Evolutionary conservation across 1,140 invertebrate genomes (phyloP), one percentile per base, ranked within the genome.

Genomic region (Pogonus chalceus): DNA sequence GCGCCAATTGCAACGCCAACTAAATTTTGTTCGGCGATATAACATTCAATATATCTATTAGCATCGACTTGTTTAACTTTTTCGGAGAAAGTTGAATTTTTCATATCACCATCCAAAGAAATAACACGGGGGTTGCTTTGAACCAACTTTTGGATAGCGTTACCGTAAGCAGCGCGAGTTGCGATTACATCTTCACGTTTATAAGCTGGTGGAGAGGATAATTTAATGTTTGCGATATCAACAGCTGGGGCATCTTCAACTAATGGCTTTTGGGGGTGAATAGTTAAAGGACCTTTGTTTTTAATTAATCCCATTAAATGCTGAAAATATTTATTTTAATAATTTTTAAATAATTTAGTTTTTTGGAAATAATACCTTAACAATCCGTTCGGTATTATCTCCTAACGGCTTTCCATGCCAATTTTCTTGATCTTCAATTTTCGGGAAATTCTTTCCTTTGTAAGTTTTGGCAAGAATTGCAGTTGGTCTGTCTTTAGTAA

Each of bases 341-440:
- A 4, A 9, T 12, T 20, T 14, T 23, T 35, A 35, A 1, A 24
- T 24, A 35, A 55, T 12, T n/a, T 12, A 46, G 7, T 46, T 4
- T 7, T 46, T 4, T 46, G 16, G 4, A 4, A 23, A 26, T 43
- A 54, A 60, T 67, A 84, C 80, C 69, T 86, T 76, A 53, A 98
- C 79, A 2, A 89, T 79, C 56, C 79, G 76, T 2, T 83, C 82
- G 4, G 85, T 81, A 62, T 93, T 87, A 24, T 79, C 82, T 1
- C 92, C 92, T 22, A 99, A 71, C 0, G 96, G 83, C 68, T 98
- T 99, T 35, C 97, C 97, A 69, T 99, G 97, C 94, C 94, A 99
- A 68, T 96, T 94, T 47, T 93, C 86, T 56, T 79, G 46, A 73
- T 99, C 89, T 72, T 97, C 94, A 66, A 99, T 92, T 23, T 81